A percentile compares a stretch with the other conserved stretches of the same genome.
phyloP scores from a whole-genome alignment of 53 echinoderm and acorn worm species.

The Apostichopus leukothele region DNA sequence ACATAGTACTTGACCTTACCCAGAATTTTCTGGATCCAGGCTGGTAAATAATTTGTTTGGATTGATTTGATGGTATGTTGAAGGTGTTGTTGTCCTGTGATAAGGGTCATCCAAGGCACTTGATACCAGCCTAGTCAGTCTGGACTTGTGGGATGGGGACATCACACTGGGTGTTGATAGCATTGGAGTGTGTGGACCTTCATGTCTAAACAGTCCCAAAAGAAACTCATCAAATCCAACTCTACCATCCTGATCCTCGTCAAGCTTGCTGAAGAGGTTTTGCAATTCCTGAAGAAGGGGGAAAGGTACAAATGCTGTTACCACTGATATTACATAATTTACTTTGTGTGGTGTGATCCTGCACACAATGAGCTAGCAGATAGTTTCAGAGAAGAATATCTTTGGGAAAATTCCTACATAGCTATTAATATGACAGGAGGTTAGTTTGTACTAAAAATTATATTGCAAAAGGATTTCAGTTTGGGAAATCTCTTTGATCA shows the following conservation, averaged over 20 bases:
- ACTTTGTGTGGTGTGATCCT: too few species aligned
- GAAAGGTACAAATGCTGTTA: too few species aligned
- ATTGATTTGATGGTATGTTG: conserved; percentile 42
- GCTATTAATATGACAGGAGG: too few species aligned
- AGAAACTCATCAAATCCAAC: conserved; percentile 97
- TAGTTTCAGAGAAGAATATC: too few species aligned
- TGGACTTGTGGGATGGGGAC: conserved; percentile 75
- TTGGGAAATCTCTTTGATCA: too few species aligned
- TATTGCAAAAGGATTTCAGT: too few species aligned
- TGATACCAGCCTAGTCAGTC: conserved; percentile 62
- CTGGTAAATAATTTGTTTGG: conserved; percentile 62
- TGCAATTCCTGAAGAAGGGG: conserved; percentile 65
- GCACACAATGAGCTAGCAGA: too few species aligned
- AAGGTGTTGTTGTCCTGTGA: conserved; percentile 84
- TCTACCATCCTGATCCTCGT: conserved; percentile 76
- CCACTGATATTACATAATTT: too few species aligned
- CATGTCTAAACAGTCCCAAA: conserved; percentile 83
- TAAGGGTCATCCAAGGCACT: conserved; percentile 84
- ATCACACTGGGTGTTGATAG: conserved; percentile 51
- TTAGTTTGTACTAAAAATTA: too few species aligned
- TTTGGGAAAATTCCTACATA: too few species aligned
- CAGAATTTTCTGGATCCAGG: conserved; percentile 78
- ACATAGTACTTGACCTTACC: conserved; percentile 57
- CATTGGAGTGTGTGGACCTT: conserved; percentile 66
- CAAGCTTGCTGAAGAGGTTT: conserved; percentile 87